Conservation (phyloP, 2,113 vertebrate genomes). For the Maccullochella peelii region DNA sequence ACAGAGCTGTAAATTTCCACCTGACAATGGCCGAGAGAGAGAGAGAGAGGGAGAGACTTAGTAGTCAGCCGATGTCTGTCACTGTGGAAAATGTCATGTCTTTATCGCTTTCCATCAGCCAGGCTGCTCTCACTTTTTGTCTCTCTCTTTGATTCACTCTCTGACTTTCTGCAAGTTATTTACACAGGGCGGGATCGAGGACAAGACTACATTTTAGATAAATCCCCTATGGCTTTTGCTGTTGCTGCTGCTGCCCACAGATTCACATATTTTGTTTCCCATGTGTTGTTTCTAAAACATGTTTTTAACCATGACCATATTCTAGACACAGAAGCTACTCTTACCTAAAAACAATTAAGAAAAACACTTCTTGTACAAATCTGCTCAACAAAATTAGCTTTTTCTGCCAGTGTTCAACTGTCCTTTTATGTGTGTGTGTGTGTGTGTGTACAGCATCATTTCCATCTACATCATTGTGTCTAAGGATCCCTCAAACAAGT, state of each 20-base stretch:
- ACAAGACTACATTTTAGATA: neutral
- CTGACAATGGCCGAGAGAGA: conserved; percentile 23
- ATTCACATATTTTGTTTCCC: neutral
- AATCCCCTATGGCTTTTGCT: neutral
- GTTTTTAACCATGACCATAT: neutral
- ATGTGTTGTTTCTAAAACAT: neutral
- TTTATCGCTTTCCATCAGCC: conserved; percentile 47
- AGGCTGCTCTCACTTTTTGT: conserved; percentile 21
- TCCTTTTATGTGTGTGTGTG: too few relatives aligned
- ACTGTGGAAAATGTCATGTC: conserved; percentile 56
- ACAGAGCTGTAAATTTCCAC: conserved; percentile 80
- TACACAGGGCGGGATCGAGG: neutral
- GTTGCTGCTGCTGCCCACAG: neutral
- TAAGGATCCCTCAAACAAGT: conserved; percentile 8
- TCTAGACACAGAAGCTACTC: neutral
- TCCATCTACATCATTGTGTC: neutral
- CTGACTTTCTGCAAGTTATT: too few relatives aligned
- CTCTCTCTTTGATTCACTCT: neutral
- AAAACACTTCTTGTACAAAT: too few relatives aligned
- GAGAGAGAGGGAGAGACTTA: conserved; percentile 26
- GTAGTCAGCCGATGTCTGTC: conserved; percentile 62
- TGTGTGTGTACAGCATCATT: neutral
- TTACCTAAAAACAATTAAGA: neutral
- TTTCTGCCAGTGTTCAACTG: neutral
- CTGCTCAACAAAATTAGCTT: neutral